These are phyloP conservation scores for Drosophila fungiperda DNA, from an alignment of 2,888 invertebrate species.

Conservation along the genomic window DNA sequence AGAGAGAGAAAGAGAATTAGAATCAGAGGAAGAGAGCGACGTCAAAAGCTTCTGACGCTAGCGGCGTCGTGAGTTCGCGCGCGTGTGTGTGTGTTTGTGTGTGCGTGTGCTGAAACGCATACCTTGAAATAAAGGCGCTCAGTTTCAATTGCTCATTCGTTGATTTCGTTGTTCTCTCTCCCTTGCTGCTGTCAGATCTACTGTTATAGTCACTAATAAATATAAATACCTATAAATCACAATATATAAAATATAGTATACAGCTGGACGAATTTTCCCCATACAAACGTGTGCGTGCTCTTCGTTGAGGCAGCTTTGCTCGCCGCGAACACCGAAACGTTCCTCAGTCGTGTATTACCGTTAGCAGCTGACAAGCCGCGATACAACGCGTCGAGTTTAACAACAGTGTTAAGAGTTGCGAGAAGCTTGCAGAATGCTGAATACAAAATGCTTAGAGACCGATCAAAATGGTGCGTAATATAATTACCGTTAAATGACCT, in stretches of 20 bases:
- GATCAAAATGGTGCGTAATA: constrained; percentile 69
- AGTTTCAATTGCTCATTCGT: constrained; percentile 70
- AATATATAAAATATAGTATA: constrained; percentile 36
- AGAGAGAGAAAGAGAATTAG: constrained; percentile 2
- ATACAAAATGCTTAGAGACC: constrained; percentile 63
- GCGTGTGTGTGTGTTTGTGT: constrained; percentile 22
- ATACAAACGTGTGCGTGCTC: constrained; percentile 27
- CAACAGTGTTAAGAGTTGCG: constrained; percentile 16
- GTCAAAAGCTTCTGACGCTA: constrained; percentile 54
- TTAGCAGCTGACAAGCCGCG: constrained; percentile 57
- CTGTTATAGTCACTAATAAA: constrained; percentile 49
- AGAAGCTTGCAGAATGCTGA: constrained; percentile 54
- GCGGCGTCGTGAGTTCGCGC: constrained; percentile 18
- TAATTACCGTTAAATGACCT: not conserved
- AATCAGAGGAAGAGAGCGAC: not conserved
- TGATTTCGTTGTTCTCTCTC: constrained; percentile 47
- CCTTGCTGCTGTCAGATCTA: constrained; percentile 41
- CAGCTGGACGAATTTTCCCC: constrained; percentile 39
- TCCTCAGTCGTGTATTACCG: constrained; percentile 63
- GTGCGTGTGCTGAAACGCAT: constrained; percentile 57
- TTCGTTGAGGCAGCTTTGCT: constrained; percentile 23
- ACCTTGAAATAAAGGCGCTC: constrained; percentile 62
- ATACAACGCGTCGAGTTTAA: constrained; percentile 33
- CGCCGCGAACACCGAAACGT: constrained; percentile 32
- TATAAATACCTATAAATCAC: constrained; percentile 35